These are phyloP conservation scores for Corythucha ciliata DNA, from an alignment of 2,888 invertebrate species.

Conservation along the genomic window DNA sequence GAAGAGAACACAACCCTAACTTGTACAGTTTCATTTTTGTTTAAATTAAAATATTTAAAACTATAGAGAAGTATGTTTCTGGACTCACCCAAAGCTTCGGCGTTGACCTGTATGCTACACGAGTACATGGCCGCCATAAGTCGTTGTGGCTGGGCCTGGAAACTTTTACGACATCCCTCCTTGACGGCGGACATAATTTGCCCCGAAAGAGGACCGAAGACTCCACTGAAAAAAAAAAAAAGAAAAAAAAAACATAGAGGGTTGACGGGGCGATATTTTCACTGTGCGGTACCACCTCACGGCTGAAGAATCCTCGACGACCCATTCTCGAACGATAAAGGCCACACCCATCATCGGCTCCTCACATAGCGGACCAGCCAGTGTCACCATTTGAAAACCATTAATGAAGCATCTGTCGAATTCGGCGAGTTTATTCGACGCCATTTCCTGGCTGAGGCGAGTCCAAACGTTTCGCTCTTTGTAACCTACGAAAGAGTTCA, in stretches of 20 bases:
- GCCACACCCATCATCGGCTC: conserved; percentile 95
- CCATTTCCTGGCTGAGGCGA: too few species aligned
- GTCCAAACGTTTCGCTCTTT: conserved; percentile 24
- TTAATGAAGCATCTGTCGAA: conserved; percentile 70
- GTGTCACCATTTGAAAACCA: conserved; percentile 75
- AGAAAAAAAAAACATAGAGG: too few species aligned
- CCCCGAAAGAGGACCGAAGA: conserved; percentile 53
- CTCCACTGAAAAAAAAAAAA: conserved; percentile 37
- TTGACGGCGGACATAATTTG: conserved; percentile 87
- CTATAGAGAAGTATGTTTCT: too few species aligned
- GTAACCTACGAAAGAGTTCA: conserved; percentile 19
- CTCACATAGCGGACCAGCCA: conserved; percentile 90
- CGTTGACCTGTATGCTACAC: conserved; percentile 71
- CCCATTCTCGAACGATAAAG: conserved; percentile 80
- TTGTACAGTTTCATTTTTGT: too few species aligned
- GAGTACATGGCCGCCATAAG: conserved; percentile 92
- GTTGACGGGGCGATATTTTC: background rate
- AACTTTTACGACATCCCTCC: conserved; percentile 77
- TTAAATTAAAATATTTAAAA: too few species aligned
- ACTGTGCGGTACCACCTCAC: too few species aligned
- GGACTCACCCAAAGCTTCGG: conserved; percentile 78
- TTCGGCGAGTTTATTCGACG: conserved; percentile 36
- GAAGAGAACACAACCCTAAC: too few species aligned
- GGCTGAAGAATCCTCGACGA: background rate
- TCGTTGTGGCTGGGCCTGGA: conserved; percentile 80